These are phyloP conservation scores for Distichodus sexfasciatus DNA, from an alignment of 2,797 vertebrate genomes.

Conservation along the genomic window DNA sequence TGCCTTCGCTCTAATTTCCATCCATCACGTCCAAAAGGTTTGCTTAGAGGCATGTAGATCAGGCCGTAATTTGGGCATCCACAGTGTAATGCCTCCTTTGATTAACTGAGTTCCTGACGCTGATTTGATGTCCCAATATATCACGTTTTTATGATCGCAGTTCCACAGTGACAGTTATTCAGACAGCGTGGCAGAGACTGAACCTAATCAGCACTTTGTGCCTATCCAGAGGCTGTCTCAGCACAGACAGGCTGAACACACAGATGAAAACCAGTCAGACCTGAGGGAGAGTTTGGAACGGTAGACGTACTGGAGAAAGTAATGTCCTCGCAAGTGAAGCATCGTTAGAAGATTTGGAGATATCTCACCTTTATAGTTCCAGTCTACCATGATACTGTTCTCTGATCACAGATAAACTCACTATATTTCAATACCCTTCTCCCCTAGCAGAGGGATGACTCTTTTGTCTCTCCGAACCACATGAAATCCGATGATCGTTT, in stretches of 20 bases:
- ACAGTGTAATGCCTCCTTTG: background rate
- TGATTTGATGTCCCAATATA: constrained; percentile 7
- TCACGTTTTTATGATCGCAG: background rate
- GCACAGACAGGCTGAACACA: background rate
- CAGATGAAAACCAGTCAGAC: background rate
- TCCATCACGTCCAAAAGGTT: constrained; percentile 21
- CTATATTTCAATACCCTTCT: too few relatives aligned
- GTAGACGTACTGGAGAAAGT: too few relatives aligned
- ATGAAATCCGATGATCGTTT: background rate
- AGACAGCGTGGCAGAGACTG: background rate
- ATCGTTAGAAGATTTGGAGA: too few relatives aligned
- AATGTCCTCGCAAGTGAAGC: too few relatives aligned
- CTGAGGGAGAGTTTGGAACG: background rate
- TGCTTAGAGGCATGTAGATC: constrained; percentile 10
- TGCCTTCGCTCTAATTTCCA: constrained; percentile 19
- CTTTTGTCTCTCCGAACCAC: too few relatives aligned
- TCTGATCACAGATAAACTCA: background rate
- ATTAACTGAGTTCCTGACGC: background rate
- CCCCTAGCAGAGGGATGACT: too few relatives aligned
- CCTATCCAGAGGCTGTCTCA: background rate
- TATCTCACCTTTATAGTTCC: background rate
- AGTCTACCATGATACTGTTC: background rate
- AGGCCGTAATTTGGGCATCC: constrained; percentile 9
- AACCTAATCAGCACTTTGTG: background rate
- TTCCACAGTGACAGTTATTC: background rate